Conservation (phyloP, 2,113 vertebrate genomes). For the Asarcornis scutulata region DNA sequence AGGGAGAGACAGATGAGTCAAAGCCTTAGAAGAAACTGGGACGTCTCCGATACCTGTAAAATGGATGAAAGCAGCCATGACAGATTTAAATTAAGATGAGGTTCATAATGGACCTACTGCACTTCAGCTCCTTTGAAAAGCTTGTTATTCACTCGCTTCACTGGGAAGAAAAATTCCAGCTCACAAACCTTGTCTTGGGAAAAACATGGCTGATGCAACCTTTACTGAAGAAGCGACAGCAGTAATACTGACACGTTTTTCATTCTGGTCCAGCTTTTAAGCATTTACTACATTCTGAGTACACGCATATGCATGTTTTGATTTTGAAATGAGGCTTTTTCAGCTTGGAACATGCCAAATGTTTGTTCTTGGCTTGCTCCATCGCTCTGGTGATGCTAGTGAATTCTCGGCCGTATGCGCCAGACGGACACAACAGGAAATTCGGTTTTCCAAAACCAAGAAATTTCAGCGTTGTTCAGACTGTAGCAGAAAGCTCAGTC, state of each 20-base stretch:
- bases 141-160: not conserved
- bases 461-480: constrained; percentile 45
- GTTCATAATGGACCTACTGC: not conserved
- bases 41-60: not conserved
- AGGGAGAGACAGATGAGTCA: not conserved
- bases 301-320: constrained; percentile 29
- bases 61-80: not conserved
- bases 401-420: constrained; percentile 39
- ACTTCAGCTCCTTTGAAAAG: not conserved
- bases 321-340: constrained; percentile 50
- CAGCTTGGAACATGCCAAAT: constrained; percentile 59
- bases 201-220: not conserved
- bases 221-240: not conserved
- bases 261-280: not conserved
- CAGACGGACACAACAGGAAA: constrained; percentile 67
- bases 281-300: not conserved
- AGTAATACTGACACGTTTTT: not conserved
- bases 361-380: constrained; percentile 67
- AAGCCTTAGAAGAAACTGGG: not conserved
- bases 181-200: not conserved
- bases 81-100: not conserved
- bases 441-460: constrained; percentile 53
- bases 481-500: constrained; percentile 53
- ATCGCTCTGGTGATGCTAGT: constrained; percentile 61
- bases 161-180: not conserved